Conservation (phyloP, 2,113 vertebrate genomes). For the Heptranchias perlo region DNA sequence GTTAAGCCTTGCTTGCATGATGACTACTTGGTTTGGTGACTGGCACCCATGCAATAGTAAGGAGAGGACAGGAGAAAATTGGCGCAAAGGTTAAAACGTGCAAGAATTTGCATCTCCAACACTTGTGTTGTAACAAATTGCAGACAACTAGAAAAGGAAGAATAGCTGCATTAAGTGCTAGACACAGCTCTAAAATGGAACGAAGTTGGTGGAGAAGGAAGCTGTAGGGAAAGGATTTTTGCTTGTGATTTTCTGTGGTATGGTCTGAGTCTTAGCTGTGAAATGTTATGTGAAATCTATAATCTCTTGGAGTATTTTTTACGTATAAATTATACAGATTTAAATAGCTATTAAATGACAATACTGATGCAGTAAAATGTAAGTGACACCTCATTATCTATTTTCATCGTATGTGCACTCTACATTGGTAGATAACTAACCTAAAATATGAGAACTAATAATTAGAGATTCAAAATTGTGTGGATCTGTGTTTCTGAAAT, state of each 20-base stretch:
- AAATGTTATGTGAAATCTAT: not conserved
- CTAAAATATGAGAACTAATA: too few species aligned
- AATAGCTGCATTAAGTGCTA: not conserved
- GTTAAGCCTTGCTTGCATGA: not conserved
- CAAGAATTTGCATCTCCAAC: not conserved
- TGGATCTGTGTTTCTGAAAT: not conserved
- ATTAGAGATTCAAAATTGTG: not conserved
- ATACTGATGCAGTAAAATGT: constrained; percentile 1
- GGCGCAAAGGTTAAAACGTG: not conserved
- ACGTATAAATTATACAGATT: too few species aligned
- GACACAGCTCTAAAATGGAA: too few species aligned
- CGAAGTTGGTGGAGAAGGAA: not conserved
- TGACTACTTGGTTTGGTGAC: not conserved
- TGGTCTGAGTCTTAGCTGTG: not conserved
- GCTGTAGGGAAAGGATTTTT: not conserved
- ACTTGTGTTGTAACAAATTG: not conserved
- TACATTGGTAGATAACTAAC: not conserved
- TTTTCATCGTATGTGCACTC: not conserved
- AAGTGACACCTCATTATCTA: not conserved
- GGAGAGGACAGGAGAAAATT: not conserved
- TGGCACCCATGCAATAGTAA: not conserved
- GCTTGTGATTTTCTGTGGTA: not conserved
- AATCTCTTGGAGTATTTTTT: not conserved
- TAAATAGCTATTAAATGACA: not conserved
- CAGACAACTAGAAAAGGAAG: not conserved